phyloP scores from a whole-genome alignment of 2,113 vertebrate species.

The Diphyllodes magnificus region DNA sequence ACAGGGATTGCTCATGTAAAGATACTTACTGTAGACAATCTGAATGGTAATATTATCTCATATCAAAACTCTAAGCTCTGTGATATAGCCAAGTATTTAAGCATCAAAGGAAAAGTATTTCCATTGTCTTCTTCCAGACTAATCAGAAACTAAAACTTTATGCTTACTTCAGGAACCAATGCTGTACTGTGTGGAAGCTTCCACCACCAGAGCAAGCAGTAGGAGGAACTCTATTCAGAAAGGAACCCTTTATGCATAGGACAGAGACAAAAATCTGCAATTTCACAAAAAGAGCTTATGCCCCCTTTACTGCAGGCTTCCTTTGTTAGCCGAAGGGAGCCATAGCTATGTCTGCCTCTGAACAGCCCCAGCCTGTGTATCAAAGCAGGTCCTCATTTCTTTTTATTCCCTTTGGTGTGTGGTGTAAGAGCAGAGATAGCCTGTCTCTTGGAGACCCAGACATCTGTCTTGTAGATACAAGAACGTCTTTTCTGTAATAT shows the following conservation, averaged over 20 bases:
- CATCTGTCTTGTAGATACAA: neutral
- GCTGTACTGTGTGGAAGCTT: neutral
- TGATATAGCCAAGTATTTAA: neutral
- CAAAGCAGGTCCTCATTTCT: neutral
- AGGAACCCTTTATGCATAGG: neutral
- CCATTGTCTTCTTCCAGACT: neutral
- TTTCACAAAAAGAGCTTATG: neutral
- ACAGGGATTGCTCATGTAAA: neutral
- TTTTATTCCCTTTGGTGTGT: neutral
- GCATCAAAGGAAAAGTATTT: neutral
- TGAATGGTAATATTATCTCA: neutral
- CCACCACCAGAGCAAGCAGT: neutral
- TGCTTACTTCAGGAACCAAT: neutral
- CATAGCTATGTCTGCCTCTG: neutral
- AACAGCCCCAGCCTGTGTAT: neutral
- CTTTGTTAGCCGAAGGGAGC: neutral
- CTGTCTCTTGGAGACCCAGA: neutral
- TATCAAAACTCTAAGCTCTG: neutral
- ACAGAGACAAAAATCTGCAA: neutral
- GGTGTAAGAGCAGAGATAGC: neutral
- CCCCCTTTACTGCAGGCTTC: neutral
- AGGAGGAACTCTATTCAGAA: neutral
- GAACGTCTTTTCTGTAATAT: neutral
- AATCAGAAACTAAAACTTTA: neutral
- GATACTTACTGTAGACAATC: neutral